phyloP scores from a whole-genome alignment of 1,140 invertebrate genomes.

The Zophobas morio region DNA sequence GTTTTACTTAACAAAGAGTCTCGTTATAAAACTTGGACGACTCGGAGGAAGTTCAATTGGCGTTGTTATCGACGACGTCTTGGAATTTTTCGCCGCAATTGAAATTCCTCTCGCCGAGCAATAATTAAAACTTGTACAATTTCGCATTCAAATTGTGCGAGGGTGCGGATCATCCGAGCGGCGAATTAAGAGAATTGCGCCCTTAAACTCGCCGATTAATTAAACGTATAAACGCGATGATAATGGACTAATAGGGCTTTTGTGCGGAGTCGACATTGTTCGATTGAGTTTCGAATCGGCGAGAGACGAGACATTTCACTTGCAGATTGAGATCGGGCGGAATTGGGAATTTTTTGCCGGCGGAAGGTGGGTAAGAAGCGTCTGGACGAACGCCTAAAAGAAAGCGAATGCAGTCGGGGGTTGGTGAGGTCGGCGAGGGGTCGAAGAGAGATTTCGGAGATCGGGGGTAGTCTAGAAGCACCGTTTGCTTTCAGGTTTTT shows the following conservation, averaged over 20 bases:
- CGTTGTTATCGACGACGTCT: constrained; percentile 41
- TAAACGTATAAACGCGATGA: constrained; percentile 53
- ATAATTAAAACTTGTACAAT: constrained; percentile 41
- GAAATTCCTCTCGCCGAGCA: constrained; percentile 30
- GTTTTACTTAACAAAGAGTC: constrained; percentile 36
- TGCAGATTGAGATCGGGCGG: constrained; percentile 7
- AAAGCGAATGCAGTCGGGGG: neutral
- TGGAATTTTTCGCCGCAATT: constrained; percentile 40
- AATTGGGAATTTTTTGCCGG: neutral
- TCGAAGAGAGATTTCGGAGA: too few species aligned
- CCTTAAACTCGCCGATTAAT: constrained; percentile 51
- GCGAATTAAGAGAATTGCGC: constrained; percentile 47
- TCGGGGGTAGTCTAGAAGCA: too few species aligned
- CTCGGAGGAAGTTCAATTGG: constrained; percentile 32
- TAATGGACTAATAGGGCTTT: constrained; percentile 53
- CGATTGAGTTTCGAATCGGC: constrained; percentile 56
- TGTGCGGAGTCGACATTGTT: constrained; percentile 49
- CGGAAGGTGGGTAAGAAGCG: constrained; percentile 4
- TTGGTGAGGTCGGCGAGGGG: too few species aligned
- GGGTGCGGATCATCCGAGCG: constrained; percentile 31
- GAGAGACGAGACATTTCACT: constrained; percentile 41
- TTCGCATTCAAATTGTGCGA: constrained; percentile 21
- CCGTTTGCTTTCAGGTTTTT: too few species aligned
- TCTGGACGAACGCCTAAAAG: neutral
- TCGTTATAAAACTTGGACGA: constrained; percentile 43